Evolutionary conservation across 2,113 vertebrate species (phyloP).

Genomic region (Callorhinus ursinus): DNA sequence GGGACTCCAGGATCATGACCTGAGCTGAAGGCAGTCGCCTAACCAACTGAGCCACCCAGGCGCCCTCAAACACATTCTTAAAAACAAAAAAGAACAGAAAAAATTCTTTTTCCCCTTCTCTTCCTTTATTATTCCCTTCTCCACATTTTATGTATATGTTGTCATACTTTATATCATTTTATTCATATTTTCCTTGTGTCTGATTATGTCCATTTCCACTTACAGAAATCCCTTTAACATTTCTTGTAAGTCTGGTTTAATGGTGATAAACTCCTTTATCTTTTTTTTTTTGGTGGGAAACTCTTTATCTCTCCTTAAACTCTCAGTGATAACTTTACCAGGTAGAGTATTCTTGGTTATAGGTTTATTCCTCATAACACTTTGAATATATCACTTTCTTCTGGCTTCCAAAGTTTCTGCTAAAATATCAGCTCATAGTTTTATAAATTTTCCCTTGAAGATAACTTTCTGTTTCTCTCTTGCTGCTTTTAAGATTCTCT

Average conservation of each 20-base stretch:
- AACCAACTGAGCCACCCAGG: too few relatives aligned
- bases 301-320: not conserved
- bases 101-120: not conserved
- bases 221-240: not conserved
- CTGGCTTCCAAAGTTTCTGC: not conserved
- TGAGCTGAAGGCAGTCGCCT: too few relatives aligned
- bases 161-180: not conserved
- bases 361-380: not conserved
- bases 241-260: not conserved
- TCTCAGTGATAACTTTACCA: not conserved
- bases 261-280: not conserved
- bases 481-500: not conserved
- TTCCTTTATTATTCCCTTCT: not conserved
- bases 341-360: not conserved
- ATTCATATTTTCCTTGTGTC: not conserved
- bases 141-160: not conserved
- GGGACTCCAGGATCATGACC: too few relatives aligned
- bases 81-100: too few relatives aligned
- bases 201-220: not conserved
- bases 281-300: not conserved
- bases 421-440: not conserved
- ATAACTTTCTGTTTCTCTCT: not conserved
- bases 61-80: not conserved
- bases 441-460: not conserved
- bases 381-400: not conserved